These are phyloP conservation scores for Zophobas morio DNA, from an alignment of 1,140 invertebrate genomes.

Conservation along the genomic window DNA sequence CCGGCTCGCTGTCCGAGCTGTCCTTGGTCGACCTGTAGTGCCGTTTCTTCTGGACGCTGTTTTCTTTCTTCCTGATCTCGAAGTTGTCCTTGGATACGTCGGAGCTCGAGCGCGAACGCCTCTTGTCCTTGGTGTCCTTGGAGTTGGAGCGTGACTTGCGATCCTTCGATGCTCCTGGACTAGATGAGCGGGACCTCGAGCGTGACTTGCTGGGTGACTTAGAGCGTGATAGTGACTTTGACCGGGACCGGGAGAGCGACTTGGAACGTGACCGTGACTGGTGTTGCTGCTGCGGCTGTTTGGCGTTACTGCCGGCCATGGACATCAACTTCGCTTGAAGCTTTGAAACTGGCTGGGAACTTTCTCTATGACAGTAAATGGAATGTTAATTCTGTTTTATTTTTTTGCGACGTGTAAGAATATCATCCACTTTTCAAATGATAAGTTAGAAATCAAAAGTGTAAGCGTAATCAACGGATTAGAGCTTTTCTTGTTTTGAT, in stretches of 20 bases:
- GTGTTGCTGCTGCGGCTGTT: conserved; percentile 60
- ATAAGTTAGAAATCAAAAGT: background rate
- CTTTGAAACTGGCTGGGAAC: conserved; percentile 70
- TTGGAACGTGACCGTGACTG: conserved; percentile 64
- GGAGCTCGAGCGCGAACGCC: conserved; percentile 64
- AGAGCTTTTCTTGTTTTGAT: no score
- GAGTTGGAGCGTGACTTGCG: conserved; percentile 55
- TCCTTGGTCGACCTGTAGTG: conserved; percentile 91
- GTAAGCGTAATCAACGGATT: background rate
- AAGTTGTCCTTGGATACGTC: conserved; percentile 73
- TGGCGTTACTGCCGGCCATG: conserved; percentile 70
- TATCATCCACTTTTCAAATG: background rate
- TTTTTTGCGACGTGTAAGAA: background rate
- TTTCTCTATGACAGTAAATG: conserved; percentile 50
- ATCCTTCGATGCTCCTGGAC: conserved; percentile 52
- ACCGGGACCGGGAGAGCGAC: conserved; percentile 60
- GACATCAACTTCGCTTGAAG: conserved; percentile 75
- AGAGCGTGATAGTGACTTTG: conserved; percentile 62
- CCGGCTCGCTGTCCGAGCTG: conserved; percentile 76
- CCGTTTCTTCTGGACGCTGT: conserved; percentile 85
- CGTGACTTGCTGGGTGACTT: conserved; percentile 65
- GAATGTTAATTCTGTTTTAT: background rate
- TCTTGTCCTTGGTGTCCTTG: conserved; percentile 66
- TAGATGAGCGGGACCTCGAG: conserved; percentile 50
- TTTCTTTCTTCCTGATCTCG: conserved; percentile 82